Conservation (phyloP, 2,888 invertebrate genomes). For the Apamea anceps region DNA sequence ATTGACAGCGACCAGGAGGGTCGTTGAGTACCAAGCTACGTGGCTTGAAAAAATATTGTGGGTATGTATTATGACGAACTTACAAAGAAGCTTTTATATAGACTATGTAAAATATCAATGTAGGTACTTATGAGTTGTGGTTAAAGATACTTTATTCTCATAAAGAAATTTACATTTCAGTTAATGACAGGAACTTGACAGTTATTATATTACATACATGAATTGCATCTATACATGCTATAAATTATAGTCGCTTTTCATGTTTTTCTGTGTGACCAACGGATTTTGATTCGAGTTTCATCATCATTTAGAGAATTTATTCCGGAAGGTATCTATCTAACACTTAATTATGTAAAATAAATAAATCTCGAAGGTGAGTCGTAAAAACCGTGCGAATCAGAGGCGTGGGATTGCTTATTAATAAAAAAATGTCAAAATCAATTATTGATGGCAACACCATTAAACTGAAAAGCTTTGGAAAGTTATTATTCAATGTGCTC, state of each 20-base stretch:
- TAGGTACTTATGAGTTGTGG: neutral
- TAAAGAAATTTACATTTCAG: too few species aligned
- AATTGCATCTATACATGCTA: neutral
- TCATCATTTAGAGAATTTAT: neutral
- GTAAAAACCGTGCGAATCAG: neutral
- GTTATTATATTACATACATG: neutral
- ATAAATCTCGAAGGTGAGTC: neutral
- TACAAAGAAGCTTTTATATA: conserved; percentile 1
- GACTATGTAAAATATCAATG: neutral
- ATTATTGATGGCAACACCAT: neutral
- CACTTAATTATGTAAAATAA: neutral
- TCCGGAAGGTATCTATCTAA: neutral
- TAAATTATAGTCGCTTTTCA: neutral
- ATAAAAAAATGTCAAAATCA: neutral
- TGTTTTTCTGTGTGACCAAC: neutral
- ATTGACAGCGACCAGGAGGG: conserved; percentile 81
- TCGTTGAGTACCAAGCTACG: conserved; percentile 50
- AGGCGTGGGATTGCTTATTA: neutral
- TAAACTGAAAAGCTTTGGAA: neutral
- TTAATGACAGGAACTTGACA: neutral
- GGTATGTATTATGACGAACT: conserved; percentile 12
- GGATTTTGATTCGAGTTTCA: neutral
- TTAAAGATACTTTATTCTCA: too few species aligned
- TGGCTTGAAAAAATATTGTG: conserved; percentile 31
- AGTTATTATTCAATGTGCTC: neutral